Evolutionary conservation across 1,140 invertebrate genomes (phyloP).

Genomic region (Pogonomyrmex barbatus): DNA sequence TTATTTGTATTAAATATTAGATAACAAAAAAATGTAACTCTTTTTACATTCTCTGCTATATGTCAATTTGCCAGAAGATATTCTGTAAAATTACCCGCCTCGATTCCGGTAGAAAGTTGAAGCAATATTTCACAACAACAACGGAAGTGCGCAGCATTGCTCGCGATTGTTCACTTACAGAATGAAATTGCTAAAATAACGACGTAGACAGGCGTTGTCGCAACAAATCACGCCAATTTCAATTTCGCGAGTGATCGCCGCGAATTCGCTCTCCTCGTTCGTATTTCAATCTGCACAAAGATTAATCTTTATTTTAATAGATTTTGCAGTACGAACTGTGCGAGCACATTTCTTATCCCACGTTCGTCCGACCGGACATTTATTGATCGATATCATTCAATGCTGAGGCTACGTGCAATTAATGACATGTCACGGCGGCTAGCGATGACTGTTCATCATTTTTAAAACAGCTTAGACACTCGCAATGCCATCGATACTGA

Average conservation of each 20-base stretch:
- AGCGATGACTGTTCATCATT: constrained; percentile 4
- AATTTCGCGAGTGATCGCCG: constrained; percentile 48
- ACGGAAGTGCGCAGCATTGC: constrained; percentile 21
- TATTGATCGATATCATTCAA: constrained; percentile 51
- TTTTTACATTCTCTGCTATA: not conserved
- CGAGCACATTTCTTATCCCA: constrained; percentile 47
- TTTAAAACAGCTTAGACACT: not conserved
- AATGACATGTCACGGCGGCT: constrained; percentile 32
- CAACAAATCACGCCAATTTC: constrained; percentile 55
- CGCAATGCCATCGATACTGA: not conserved
- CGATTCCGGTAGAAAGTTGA: constrained; percentile 14
- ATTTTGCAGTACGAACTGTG: constrained; percentile 30
- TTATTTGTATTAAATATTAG: not conserved
- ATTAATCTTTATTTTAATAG: constrained; percentile 58
- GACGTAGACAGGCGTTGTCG: constrained; percentile 11
- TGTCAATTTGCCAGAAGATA: constrained; percentile 1
- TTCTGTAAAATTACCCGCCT: not conserved
- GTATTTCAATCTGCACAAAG: constrained; percentile 35
- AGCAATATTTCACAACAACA: constrained; percentile 45
- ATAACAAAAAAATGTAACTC: not conserved
- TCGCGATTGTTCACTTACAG: constrained; percentile 48
- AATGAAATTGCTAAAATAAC: constrained; percentile 51
- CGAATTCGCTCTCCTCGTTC: constrained; percentile 24
- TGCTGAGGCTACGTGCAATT: constrained; percentile 26
- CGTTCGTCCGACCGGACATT: constrained; percentile 31